A percentile compares a stretch with the other conserved stretches of the same genome.
phyloP scores from a whole-genome alignment of 2,797 vertebrate genomes.

The Anguilla marmorata region DNA sequence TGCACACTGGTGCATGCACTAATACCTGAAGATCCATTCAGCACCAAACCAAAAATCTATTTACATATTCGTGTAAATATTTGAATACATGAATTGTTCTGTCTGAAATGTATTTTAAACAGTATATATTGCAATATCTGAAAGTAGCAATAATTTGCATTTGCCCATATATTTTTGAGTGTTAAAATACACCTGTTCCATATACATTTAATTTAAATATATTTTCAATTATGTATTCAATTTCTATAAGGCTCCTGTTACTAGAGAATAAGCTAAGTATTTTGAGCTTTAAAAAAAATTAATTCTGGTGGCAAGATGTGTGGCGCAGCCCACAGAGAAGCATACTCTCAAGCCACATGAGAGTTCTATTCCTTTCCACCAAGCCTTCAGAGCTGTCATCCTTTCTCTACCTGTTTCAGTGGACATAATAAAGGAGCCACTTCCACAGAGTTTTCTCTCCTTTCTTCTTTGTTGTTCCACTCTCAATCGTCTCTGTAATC shows the following conservation, averaged over 20 bases:
- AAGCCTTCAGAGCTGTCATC: not conserved
- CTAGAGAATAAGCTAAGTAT: not conserved
- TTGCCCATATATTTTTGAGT: no score
- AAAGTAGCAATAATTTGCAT: no score
- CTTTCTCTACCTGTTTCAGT: not conserved
- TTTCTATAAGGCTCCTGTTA: no score
- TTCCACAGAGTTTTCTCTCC: not conserved
- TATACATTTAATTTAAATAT: not conserved
- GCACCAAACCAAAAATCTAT: no score
- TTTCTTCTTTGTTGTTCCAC: not conserved
- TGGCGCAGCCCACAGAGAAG: not conserved
- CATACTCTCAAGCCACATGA: not conserved
- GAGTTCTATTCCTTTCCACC: not conserved
- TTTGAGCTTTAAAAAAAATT: not conserved
- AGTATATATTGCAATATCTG: no score
- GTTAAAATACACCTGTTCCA: no score
- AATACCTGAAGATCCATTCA: no score
- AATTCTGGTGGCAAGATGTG: not conserved
- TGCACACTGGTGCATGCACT: no score
- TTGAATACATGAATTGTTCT: no score
- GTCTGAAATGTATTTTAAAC: no score
- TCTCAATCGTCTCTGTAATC: not conserved
- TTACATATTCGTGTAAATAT: no score
- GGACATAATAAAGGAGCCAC: not conserved
- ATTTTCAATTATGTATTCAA: not conserved